Conservation (phyloP, 2,797 vertebrate species). For the Brachyrhaphis roseni region DNA sequence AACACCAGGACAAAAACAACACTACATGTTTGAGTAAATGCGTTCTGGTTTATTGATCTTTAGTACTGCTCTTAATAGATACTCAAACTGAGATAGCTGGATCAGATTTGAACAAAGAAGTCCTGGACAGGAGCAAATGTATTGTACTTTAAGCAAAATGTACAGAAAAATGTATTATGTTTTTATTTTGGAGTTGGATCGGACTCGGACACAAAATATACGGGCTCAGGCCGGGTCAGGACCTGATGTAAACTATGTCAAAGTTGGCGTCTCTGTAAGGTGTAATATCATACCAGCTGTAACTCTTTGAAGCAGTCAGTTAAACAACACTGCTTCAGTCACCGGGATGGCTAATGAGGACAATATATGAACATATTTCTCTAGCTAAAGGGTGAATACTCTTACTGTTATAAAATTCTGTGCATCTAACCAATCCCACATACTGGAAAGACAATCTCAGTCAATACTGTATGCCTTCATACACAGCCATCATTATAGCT, state of each 20-base stretch:
- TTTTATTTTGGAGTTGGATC: background rate
- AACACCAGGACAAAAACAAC: background rate
- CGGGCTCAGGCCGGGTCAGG: too few relatives aligned
- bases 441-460: constrained; percentile 34
- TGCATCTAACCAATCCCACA: constrained; percentile 46
- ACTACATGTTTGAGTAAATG: background rate
- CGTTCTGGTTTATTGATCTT: background rate
- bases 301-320: constrained; percentile 76
- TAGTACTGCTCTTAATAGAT: background rate
- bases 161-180: background rate
- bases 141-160: background rate
- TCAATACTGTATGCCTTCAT: constrained; percentile 28
- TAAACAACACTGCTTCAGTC: constrained; percentile 61
- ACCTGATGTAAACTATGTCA: constrained; percentile 5
- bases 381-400: constrained; percentile 46
- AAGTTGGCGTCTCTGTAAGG: constrained; percentile 56
- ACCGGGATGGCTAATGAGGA: constrained; percentile 70
- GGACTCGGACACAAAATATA: too few relatives aligned
- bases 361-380: constrained; percentile 13
- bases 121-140: background rate
- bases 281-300: constrained; percentile 65
- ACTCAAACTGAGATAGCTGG: background rate
- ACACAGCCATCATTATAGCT: constrained; percentile 41
- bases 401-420: constrained; percentile 13
- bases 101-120: background rate